Percentiles rank a stretch among this genome's conserved stretches.
phyloP scores from a whole-genome alignment of 1,140 invertebrate genomes.

The Temnothorax curvispinosus region DNA sequence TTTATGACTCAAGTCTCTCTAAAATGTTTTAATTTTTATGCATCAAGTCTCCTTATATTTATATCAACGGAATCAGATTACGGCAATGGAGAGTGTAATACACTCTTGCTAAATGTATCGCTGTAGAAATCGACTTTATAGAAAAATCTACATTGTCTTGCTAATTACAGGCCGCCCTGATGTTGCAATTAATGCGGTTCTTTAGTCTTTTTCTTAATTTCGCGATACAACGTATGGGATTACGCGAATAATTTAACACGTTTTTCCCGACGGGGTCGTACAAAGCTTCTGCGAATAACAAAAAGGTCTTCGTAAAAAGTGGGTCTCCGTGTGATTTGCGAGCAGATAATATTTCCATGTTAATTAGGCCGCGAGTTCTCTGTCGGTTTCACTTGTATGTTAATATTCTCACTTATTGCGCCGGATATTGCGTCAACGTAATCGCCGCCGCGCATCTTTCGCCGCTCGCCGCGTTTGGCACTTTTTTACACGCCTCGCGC shows the following conservation, averaged over 20 bases:
- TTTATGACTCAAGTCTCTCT: background rate
- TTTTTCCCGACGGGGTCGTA: too few relatives aligned
- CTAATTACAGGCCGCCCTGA: slow-evolving; percentile 18
- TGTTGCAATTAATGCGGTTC: slow-evolving; percentile 5
- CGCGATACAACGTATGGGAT: background rate
- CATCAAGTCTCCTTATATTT: background rate
- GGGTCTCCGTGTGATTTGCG: slow-evolving; percentile 25
- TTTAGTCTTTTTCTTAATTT: slow-evolving; percentile 16
- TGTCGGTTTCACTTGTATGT: slow-evolving; percentile 57
- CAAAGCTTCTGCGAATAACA: background rate
- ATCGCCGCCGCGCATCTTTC: slow-evolving; percentile 41
- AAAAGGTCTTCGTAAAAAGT: background rate
- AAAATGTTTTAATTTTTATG: background rate
- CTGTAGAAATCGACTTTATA: background rate
- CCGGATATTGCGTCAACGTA: slow-evolving; percentile 56
- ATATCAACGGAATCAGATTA: background rate
- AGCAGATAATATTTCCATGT: slow-evolving; percentile 57
- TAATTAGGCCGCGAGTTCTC: slow-evolving; percentile 49
- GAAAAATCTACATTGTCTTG: slow-evolving; percentile 10
- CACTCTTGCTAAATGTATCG: background rate
- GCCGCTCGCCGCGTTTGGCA: slow-evolving; percentile 30
- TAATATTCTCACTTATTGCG: slow-evolving; percentile 37
- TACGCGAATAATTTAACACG: background rate
- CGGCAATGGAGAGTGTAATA: background rate
- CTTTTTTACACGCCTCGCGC: slow-evolving; percentile 26